Base-by-base conservation (phyloP, 2,113 vertebrate genomes). In the Forbesichthys agassizii region DNA sequence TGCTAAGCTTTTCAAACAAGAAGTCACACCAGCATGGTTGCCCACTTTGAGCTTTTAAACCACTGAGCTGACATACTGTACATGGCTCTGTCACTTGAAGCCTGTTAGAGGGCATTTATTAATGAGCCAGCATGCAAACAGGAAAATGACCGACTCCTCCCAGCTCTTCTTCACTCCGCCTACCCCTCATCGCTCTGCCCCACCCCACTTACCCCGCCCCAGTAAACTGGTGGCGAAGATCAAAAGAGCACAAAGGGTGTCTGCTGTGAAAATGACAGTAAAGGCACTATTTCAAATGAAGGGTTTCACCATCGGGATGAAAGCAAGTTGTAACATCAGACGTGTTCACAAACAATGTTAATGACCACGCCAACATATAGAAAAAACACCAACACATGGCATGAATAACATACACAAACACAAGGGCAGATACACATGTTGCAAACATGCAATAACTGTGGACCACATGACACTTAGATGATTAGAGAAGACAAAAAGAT, bases 71-170 rank as follows among this genome's bases (percentile, higher is more conserved):
- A 42, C 36, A 42, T 42, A 42, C 36, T 42, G 36, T 42, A 42
- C 33, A 14, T 65, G 79, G 80, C 68, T 57, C 18, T 83, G 84
- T 63, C 80, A 75, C 78, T 74, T 76, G 58, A 42, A 82, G 70
- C 68, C 83, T 46, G 72, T 84, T 76, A 74, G 18, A 42, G 46
- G 63, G 66, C 64, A 84, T 88, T 88, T 86, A 87, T 27, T 27
- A 27, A 27, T 83, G 74, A 75, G 71, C 63, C 27, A 0, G 61
- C 72, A 53, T 79, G 74, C 78, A 87, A 84, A 86, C 71, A 83
- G 78, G 79, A 69, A 86, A 86, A 88, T 85, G 79, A 56, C 58
- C 65, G 83, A 85, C 80, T 72, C 67, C 65, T 48, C 68, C 82
- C 63, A 77, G 68, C 76, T 73, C 84, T 58, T 62, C 51, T 64